These are phyloP conservation scores for Andricus grossulariae DNA, from an alignment of 1,140 invertebrate genomes.

Conservation along the genomic window DNA sequence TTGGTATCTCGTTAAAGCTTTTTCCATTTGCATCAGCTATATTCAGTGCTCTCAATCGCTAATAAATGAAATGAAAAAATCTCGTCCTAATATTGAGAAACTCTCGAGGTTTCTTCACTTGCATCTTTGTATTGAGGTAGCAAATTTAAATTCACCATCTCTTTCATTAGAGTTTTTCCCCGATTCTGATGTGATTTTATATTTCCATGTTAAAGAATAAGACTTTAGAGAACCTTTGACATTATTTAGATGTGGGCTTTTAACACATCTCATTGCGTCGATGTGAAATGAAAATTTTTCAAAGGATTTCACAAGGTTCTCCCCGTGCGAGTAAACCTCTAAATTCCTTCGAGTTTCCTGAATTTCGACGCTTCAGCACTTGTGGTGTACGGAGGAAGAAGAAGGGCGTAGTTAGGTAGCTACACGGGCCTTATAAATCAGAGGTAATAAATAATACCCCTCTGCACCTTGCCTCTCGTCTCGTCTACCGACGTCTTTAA, in stretches of 20 bases:
- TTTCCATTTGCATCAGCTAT: too few species aligned
- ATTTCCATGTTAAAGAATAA: background rate
- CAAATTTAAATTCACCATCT: background rate
- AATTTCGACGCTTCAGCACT: conserved; percentile 46
- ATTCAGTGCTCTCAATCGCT: too few species aligned
- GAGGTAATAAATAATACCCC: conserved; percentile 61
- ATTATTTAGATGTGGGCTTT: background rate
- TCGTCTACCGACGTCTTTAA: conserved; percentile 58
- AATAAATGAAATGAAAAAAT: too few species aligned
- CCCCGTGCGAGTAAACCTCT: conserved; percentile 43
- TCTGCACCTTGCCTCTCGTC: conserved; percentile 43
- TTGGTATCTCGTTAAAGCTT: too few species aligned
- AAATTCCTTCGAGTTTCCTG: conserved; percentile 54
- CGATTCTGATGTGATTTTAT: background rate
- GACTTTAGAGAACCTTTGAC: background rate
- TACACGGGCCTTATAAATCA: conserved; percentile 61
- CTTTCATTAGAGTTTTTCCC: background rate
- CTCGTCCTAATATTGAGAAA: too few species aligned
- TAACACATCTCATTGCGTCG: conserved; percentile 1
- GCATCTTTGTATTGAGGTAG: too few species aligned
- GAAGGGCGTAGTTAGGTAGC: conserved; percentile 49
- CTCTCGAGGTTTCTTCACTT: too few species aligned
- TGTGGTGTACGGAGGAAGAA: conserved; percentile 42
- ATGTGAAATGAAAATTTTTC: background rate
- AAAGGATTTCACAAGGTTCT: conserved; percentile 25